A percentile compares a stretch with the other conserved stretches of the same genome.
phyloP scores from a whole-genome alignment of 2,113 vertebrate species.

The Macquaria australasica region DNA sequence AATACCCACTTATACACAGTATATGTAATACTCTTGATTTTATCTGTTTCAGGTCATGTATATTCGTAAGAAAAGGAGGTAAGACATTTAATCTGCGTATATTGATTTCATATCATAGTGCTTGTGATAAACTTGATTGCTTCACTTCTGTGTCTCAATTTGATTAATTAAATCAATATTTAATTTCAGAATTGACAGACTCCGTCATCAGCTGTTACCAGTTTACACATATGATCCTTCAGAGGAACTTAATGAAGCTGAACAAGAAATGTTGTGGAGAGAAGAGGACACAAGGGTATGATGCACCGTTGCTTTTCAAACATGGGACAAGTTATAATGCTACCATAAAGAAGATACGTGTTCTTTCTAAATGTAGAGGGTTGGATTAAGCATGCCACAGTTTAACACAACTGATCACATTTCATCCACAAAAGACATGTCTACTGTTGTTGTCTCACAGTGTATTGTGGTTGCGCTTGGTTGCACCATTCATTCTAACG shows the following conservation, averaged over 20 bases:
- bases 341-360: neutral
- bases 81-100: neutral
- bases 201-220: constrained; percentile 94
- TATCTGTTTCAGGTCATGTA: constrained; percentile 90
- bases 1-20: neutral
- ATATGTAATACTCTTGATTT: neutral
- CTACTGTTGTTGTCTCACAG: neutral
- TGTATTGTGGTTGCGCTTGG: neutral
- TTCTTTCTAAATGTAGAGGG: neutral
- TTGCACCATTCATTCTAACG: constrained; percentile 12
- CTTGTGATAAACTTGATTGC: neutral
- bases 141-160: neutral
- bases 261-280: constrained; percentile 91
- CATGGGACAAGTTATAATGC: neutral
- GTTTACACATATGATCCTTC: constrained; percentile 95
- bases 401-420: neutral
- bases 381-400: too few relatives aligned
- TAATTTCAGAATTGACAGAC: constrained; percentile 88
- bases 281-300: constrained; percentile 91
- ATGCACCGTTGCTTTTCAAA: neutral
- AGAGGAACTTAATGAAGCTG: constrained; percentile 92
- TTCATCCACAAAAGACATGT: neutral
- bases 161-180: neutral
- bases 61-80: constrained; percentile 92
- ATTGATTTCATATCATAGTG: neutral